phyloP scores from a whole-genome alignment of 37 sponge, comb jelly and placozoan genomes.

The Ephydatia muelleri region DNA sequence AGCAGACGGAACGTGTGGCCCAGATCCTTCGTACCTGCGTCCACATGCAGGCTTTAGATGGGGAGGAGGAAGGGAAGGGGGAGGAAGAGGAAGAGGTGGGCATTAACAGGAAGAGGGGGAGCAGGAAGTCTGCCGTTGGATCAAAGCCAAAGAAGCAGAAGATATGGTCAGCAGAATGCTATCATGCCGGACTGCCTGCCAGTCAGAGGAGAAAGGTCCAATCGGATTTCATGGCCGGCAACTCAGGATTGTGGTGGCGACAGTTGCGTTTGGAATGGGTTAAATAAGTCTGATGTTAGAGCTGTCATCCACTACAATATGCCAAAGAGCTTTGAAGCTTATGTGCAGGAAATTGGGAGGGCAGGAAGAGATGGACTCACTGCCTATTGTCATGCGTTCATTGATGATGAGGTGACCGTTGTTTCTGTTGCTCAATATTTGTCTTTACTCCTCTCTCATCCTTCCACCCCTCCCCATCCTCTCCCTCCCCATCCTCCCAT shows the following conservation, averaged over 20 bases:
- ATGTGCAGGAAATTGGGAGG: slow-evolving; percentile 96
- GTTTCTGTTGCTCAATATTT: not conserved
- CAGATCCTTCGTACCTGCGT: slow-evolving; percentile 78
- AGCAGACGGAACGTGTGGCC: slow-evolving; percentile 88
- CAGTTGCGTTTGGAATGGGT: slow-evolving; percentile 98
- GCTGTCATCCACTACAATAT: slow-evolving; percentile 97
- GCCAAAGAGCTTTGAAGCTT: slow-evolving; percentile 95
- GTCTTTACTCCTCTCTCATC: not conserved
- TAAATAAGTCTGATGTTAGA: slow-evolving; percentile 93
- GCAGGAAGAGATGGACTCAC: slow-evolving; percentile 95
- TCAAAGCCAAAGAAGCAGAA: slow-evolving; percentile 15
- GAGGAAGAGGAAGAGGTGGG: not conserved
- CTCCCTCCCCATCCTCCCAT: not conserved
- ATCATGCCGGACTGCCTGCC: slow-evolving; percentile 93
- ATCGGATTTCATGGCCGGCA: slow-evolving; percentile 86
- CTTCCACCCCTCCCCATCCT: not conserved
- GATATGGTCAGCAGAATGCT: slow-evolving; percentile 80
- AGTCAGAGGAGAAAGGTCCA: slow-evolving; percentile 72
- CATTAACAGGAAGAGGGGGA: not conserved
- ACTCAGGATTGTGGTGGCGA: slow-evolving; percentile 91
- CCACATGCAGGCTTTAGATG: slow-evolving; percentile 22
- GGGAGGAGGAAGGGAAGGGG: not conserved
- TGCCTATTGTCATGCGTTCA: slow-evolving; percentile 92
- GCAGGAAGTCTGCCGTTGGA: not conserved
- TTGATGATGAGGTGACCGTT: slow-evolving; percentile 85